Percentiles rank a stretch among this genome's conserved stretches.
Conservation (phyloP, 1,140 invertebrate genomes). For the Lepidotrigona ventralis region DNA sequence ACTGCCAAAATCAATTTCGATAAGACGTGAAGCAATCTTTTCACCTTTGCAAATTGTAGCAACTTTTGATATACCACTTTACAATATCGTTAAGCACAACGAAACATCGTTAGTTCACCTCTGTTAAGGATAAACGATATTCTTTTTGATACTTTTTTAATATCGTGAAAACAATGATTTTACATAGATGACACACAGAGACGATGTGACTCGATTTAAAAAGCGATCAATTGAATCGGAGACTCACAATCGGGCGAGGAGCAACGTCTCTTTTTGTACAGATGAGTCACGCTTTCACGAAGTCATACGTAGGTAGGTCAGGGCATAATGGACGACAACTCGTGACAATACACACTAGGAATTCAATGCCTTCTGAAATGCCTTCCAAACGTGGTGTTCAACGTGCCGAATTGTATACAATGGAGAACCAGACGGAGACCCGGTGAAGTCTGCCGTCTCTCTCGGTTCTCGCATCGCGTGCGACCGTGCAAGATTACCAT, state of each 20-base stretch:
- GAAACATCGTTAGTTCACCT: neutral
- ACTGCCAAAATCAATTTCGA: constrained; percentile 33
- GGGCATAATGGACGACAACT: constrained; percentile 70
- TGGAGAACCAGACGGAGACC: constrained; percentile 45
- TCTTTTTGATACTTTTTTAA: constrained; percentile 35
- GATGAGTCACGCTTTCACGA: constrained; percentile 33
- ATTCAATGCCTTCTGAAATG: constrained; percentile 78
- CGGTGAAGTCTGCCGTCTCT: constrained; percentile 21
- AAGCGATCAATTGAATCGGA: neutral
- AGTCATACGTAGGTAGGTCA: constrained; percentile 56
- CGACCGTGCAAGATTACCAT: constrained; percentile 29
- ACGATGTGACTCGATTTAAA: neutral
- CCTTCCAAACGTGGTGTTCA: constrained; percentile 76
- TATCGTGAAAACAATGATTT: constrained; percentile 2
- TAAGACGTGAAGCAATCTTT: neutral
- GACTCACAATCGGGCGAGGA: neutral
- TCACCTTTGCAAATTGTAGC: neutral
- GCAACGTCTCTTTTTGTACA: neutral
- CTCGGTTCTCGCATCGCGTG: constrained; percentile 20
- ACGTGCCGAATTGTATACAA: constrained; percentile 70
- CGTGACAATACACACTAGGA: constrained; percentile 75
- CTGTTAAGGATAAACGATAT: neutral
- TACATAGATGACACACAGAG: neutral
- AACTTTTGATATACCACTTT: constrained; percentile 8
- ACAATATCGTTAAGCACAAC: constrained; percentile 16